These are phyloP conservation scores for Trinorchestia longiramus DNA, from an alignment of 1,140 invertebrate species.

Conservation along the genomic window DNA sequence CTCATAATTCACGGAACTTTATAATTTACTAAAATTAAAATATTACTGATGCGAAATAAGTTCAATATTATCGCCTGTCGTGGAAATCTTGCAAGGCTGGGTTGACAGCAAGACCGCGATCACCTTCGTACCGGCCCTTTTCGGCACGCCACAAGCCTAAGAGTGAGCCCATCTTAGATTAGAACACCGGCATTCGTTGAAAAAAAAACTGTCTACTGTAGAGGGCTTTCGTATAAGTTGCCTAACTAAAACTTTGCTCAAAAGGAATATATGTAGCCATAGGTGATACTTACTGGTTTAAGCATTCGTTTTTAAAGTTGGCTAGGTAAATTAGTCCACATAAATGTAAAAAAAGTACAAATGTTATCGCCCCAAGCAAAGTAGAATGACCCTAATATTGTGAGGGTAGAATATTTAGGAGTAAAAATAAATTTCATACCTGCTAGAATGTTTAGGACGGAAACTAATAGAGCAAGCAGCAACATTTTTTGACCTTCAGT, in stretches of 20 bases:
- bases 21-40: too few relatives aligned
- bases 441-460: neutral
- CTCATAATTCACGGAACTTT: too few relatives aligned
- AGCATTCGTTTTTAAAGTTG: neutral
- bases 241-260: neutral
- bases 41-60: too few relatives aligned
- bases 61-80: too few relatives aligned
- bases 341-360: neutral
- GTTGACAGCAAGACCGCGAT: too few relatives aligned
- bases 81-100: too few relatives aligned
- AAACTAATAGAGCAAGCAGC: neutral
- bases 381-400: neutral
- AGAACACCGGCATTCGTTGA: too few relatives aligned
- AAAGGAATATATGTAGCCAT: neutral
- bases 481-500: neutral
- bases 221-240: neutral
- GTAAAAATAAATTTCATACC: neutral
- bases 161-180: too few relatives aligned
- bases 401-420: neutral
- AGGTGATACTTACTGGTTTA: neutral
- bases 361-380: neutral
- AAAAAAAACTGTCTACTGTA: neutral
- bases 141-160: too few relatives aligned
- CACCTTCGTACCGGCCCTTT: too few relatives aligned
- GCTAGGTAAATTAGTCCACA: neutral